phyloP scores from a whole-genome alignment of 2,797 vertebrate species.

The Peromyscus attwateri region DNA sequence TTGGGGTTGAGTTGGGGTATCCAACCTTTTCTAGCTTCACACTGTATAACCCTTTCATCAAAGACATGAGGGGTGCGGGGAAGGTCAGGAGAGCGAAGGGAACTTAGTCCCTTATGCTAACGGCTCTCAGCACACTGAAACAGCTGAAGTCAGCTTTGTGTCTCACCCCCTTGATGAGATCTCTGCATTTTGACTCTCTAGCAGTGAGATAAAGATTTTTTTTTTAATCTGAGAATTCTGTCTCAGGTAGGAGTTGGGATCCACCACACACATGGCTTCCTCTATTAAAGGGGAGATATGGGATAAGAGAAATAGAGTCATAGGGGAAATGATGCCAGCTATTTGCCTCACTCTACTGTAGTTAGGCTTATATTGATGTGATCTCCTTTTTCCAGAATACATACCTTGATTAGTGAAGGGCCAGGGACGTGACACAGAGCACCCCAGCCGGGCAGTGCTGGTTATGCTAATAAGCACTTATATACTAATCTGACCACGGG shows the following conservation, averaged over 20 bases:
- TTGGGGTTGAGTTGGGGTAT: slow-evolving; percentile 26
- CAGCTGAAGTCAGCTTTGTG: neutral
- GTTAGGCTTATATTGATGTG: neutral
- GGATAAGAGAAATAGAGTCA: neutral
- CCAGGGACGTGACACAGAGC: neutral
- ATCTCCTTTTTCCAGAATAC: slow-evolving; percentile 42
- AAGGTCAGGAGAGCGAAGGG: slow-evolving; percentile 9
- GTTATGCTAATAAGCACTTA: neutral
- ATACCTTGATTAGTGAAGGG: neutral
- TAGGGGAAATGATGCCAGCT: neutral
- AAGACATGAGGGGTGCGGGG: neutral
- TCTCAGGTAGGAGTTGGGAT: slow-evolving; percentile 5
- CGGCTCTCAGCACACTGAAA: neutral
- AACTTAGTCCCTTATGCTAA: neutral
- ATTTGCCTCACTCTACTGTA: neutral
- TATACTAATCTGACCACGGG: neutral
- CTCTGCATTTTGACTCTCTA: neutral
- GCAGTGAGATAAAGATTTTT: neutral
- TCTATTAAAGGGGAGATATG: slow-evolving; percentile 44
- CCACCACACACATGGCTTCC: neutral
- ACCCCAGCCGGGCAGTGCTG: neutral
- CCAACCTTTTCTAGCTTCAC: neutral
- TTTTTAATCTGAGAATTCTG: neutral
- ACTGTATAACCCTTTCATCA: neutral
- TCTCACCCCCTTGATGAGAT: neutral